Evolutionary conservation across 2,113 vertebrate species (phyloP).

Genomic region (Beaufortia kweichowensis): DNA sequence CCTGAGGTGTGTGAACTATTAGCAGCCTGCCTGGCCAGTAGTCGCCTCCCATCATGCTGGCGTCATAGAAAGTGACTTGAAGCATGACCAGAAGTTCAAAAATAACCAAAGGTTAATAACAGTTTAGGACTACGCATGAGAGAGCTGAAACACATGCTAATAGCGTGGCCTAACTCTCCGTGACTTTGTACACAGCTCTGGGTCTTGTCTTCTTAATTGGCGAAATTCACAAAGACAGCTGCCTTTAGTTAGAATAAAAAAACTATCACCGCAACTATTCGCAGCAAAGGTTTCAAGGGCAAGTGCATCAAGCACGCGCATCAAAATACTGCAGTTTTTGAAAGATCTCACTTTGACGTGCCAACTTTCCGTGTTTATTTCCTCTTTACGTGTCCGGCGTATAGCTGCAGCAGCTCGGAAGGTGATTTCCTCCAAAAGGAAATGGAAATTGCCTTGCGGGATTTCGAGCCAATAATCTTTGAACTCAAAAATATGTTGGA

Average conservation of each 20-base stretch:
- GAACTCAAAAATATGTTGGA: constrained; percentile 60
- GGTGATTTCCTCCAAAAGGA: constrained; percentile 71
- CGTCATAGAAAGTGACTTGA: constrained; percentile 56
- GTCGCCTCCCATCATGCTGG: constrained; percentile 53
- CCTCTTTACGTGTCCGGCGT: constrained; percentile 64
- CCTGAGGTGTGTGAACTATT: constrained; percentile 58
- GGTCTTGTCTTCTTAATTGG: constrained; percentile 55
- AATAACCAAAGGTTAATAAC: constrained; percentile 67
- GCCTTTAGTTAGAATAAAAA: constrained; percentile 33
- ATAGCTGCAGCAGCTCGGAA: constrained; percentile 64
- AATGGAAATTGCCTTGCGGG: constrained; percentile 68
- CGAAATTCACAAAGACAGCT: constrained; percentile 59
- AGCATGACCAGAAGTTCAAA: constrained; percentile 65
- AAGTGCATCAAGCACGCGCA: constrained; percentile 7
- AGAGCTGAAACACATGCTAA: constrained; percentile 60
- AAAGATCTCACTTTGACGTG: constrained; percentile 54
- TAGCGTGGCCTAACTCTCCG: constrained; percentile 56
- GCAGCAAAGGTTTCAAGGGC: constrained; percentile 7
- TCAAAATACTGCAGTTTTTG: constrained; percentile 35
- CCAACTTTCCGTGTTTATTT: constrained; percentile 67
- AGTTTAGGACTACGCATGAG: constrained; percentile 58
- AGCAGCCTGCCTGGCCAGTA: constrained; percentile 47
- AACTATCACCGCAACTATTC: neutral
- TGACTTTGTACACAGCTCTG: constrained; percentile 56
- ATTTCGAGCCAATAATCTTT: constrained; percentile 60